Percentiles rank a stretch among this genome's conserved stretches.
These are phyloP conservation scores for Anorthoa munda DNA, from an alignment of 2,888 invertebrate genomes.

Conservation along the genomic window DNA sequence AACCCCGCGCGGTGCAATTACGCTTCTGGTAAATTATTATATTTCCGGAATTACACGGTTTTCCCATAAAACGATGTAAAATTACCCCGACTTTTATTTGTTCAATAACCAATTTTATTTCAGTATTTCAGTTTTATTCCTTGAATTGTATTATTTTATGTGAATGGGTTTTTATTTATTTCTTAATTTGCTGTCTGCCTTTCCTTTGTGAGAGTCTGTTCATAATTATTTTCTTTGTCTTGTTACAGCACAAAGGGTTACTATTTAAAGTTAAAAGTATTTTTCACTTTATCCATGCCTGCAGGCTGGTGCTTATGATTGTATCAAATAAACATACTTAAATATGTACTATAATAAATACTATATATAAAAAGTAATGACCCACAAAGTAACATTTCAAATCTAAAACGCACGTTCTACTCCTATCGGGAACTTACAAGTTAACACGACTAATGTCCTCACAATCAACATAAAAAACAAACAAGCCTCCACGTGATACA, in stretches of 20 bases:
- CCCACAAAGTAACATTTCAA: background rate
- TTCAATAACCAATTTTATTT: slow-evolving; percentile 27
- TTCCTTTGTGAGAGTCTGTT: background rate
- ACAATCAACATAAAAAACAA: background rate
- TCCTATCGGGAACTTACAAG: background rate
- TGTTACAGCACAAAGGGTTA: background rate
- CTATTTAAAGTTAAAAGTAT: background rate
- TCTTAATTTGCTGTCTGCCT: background rate
- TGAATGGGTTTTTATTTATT: background rate
- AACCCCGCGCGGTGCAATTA: slow-evolving; percentile 51
- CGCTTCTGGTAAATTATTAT: slow-evolving; percentile 35
- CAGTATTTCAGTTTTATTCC: slow-evolving; percentile 6
- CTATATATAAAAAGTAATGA: too few species aligned
- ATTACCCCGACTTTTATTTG: slow-evolving; percentile 23
- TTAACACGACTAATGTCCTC: background rate
- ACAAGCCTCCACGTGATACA: background rate
- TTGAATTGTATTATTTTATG: background rate
- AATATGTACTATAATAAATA: too few species aligned
- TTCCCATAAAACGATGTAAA: slow-evolving; percentile 14
- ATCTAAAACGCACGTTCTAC: background rate
- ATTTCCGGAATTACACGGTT: slow-evolving; percentile 16
- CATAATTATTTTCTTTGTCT: background rate
- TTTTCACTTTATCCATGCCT: background rate
- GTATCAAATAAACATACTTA: too few species aligned
- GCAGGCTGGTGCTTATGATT: background rate